Conservation (phyloP, 2,888 invertebrate species). For the Drosophila ustulata region DNA sequence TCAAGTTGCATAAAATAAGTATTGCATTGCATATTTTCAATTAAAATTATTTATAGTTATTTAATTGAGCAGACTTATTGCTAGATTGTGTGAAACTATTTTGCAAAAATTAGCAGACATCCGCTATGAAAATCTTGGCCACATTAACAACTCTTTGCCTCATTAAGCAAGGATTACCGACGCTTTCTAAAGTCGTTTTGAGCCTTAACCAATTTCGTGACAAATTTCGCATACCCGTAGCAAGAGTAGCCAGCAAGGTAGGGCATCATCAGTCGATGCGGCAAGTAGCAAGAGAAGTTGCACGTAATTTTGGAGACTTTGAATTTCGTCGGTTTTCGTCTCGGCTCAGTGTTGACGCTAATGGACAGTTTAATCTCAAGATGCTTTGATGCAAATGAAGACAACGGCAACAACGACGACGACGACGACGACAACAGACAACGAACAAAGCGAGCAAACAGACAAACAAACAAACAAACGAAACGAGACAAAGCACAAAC, state of each 20-base stretch:
- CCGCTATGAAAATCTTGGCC: too few relatives aligned
- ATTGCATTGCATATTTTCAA: too few relatives aligned
- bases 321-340: slow-evolving; percentile 38
- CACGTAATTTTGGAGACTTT: slow-evolving; percentile 3
- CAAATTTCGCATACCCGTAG: background rate
- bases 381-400: slow-evolving; percentile 72
- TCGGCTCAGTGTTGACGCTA: slow-evolving; percentile 69
- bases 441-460: slow-evolving; percentile 26
- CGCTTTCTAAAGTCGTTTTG: background rate
- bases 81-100: background rate
- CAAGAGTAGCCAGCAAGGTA: background rate
- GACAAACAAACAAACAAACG: slow-evolving; percentile 34
- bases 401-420: slow-evolving; percentile 42
- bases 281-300: slow-evolving; percentile 15
- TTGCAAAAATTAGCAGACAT: too few relatives aligned
- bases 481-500: slow-evolving; percentile 50
- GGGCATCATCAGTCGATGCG: background rate
- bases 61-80: too few relatives aligned
- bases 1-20: too few relatives aligned
- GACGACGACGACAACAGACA: slow-evolving; percentile 8
- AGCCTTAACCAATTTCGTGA: background rate
- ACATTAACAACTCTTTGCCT: background rate
- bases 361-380: slow-evolving; percentile 79
- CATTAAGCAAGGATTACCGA: background rate
- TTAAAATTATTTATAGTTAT: too few relatives aligned